Evolutionary conservation across 2,113 vertebrate species (phyloP).

Genomic region (Nothobranchius kuhntae): DNA sequence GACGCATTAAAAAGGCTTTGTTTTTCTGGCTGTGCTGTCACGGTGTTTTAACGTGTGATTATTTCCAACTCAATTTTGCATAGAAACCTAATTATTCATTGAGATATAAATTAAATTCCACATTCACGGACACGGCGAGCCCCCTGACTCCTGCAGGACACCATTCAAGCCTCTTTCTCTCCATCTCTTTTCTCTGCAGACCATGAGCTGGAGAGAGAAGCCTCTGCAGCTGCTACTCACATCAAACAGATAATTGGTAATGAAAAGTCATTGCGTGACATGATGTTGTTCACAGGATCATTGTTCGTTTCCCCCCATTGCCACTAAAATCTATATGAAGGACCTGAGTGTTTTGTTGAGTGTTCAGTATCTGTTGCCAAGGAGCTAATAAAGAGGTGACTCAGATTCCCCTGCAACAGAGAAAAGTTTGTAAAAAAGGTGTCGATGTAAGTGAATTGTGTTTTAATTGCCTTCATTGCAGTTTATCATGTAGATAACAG

Average conservation of each 20-base stretch:
- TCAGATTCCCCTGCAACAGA: conserved; percentile 92
- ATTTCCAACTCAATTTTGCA: conserved; percentile 78
- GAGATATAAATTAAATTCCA: conserved; percentile 81
- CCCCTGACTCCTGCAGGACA: conserved; percentile 67
- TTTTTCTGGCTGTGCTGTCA: conserved; percentile 59
- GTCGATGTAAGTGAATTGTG: conserved; percentile 99
- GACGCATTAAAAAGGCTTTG: conserved; percentile 49
- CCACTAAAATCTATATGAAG: conserved; percentile 97
- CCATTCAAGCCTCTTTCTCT: conserved; percentile 60
- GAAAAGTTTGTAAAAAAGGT: conserved; percentile 91
- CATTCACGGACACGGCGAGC: conserved; percentile 67
- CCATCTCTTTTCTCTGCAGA: conserved; percentile 50
- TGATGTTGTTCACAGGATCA: conserved; percentile 98
- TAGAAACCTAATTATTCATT: conserved; percentile 82
- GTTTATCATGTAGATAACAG: conserved; percentile 75
- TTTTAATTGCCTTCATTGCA: conserved; percentile 97
- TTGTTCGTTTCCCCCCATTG: conserved; percentile 96
- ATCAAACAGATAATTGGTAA: conserved; percentile 99
- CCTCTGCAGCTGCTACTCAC: conserved; percentile 99
- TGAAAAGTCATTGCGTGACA: conserved; percentile 99
- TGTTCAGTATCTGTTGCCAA: conserved; percentile 99
- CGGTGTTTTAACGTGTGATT: conserved; percentile 59
- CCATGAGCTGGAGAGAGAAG: conserved; percentile 87
- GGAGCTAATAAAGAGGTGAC: conserved; percentile 97
- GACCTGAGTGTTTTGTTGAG: conserved; percentile 97